Evolutionary conservation across 2,888 invertebrate species (phyloP), one percentile per base, ranked within the genome.

Genomic region (Entomobrya proxima): DNA sequence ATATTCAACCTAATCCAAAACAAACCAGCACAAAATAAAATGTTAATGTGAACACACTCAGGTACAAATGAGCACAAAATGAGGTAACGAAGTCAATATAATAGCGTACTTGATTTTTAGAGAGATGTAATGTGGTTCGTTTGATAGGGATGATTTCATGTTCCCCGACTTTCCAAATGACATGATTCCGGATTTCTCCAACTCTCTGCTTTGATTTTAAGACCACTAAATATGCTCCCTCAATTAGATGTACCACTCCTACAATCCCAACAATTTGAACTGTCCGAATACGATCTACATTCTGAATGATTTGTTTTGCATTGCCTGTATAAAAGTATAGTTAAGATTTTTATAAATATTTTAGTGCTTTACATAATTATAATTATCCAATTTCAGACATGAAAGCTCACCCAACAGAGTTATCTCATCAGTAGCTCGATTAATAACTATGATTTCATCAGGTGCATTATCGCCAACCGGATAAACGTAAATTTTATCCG

Each of bases 401-500:
- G 4, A 21, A 32, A 21, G 27, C 88, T 90, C 93, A 95, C 96
- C 94, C 93, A 95, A 94, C 21, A 95, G 94, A 89, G 93, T 92
- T 86, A 95, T 94, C 91, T 95, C 95, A 90, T 95, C 95, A 88
- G 94, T 95, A 83, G 96, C 93, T 91, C 98, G 93, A 92, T 98
- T 97, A 90, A 98, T 96, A 77, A 97, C 94, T 90, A 98, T 93
- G 84, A 97, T 92, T 91, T 96, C 95, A 90, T 94, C 94, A 24
- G 94, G 94, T 89, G 94, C 94, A 69, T 94, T 93, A 88, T 95
- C 94, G 15, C 79, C 77, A 21, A 81, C 35, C 0, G 98, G 96
- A 92, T 97, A 97, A 89, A 98, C 93, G 91, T 95, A 96, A 92
- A 98, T 97, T 92, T 96, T 96, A 91, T 98, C 98, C 75, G 96